Conservation (phyloP, 2,113 vertebrate species). For the Aleadryas rufinucha region DNA sequence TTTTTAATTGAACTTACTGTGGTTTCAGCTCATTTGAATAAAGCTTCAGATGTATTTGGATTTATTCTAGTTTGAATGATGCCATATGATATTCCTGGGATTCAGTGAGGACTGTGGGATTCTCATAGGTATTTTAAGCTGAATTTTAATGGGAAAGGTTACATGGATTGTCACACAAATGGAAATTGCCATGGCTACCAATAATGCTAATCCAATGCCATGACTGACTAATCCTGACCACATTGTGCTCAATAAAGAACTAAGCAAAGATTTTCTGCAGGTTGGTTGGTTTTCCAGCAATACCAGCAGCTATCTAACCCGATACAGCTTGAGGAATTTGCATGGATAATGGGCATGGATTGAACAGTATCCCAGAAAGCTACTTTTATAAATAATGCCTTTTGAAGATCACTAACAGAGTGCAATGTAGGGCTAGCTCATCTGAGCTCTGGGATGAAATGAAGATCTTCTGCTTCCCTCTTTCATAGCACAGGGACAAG, state of each 20-base stretch:
- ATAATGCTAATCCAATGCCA: constrained; percentile 44
- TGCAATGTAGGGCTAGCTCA: neutral
- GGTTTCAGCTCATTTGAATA: constrained; percentile 28
- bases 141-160: constrained; percentile 71
- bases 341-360: constrained; percentile 49
- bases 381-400: constrained; percentile 50
- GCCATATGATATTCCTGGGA: constrained; percentile 12
- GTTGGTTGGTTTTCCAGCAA: constrained; percentile 52
- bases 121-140: constrained; percentile 65
- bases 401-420: constrained; percentile 57
- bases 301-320: constrained; percentile 45
- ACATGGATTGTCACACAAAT: constrained; percentile 62
- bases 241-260: constrained; percentile 60
- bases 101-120: constrained; percentile 63
- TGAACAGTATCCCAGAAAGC: constrained; percentile 45
- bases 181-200: constrained; percentile 66
- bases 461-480: constrained; percentile 19
- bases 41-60: constrained; percentile 22
- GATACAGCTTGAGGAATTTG: constrained; percentile 56
- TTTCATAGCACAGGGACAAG: constrained; percentile 44
- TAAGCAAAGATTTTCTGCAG: constrained; percentile 49
- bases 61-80: constrained; percentile 26
- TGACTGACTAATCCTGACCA: constrained; percentile 64
- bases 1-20: neutral
- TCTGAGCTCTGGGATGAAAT: constrained; percentile 34